Evolutionary conservation across 2,113 vertebrate genomes (phyloP).

Genomic region (Mionectes macconnelli): DNA sequence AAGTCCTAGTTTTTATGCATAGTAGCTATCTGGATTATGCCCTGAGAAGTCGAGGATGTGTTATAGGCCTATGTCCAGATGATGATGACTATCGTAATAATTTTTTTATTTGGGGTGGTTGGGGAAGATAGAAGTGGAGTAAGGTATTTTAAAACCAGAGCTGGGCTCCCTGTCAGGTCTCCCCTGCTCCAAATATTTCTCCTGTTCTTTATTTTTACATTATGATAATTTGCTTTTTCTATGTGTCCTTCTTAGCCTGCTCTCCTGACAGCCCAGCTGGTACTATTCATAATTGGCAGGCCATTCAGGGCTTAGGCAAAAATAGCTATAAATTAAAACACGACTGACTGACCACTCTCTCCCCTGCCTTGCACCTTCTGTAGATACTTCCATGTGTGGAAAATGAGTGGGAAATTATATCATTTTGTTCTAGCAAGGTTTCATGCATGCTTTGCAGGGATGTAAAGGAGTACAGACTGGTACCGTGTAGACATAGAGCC

Average conservation of each 20-base stretch:
- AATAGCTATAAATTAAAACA: constrained; percentile 64
- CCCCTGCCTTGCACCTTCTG: constrained; percentile 65
- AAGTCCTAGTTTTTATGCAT: neutral
- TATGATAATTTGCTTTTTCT: neutral
- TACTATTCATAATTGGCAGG: constrained; percentile 53
- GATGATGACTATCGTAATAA: neutral
- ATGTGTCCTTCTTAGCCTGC: constrained; percentile 28
- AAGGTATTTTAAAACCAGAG: neutral
- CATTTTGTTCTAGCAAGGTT: neutral
- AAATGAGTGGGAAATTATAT: constrained; percentile 4
- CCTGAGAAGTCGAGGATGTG: neutral
- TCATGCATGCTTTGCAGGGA: neutral
- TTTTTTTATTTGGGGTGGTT: neutral
- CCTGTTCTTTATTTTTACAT: neutral
- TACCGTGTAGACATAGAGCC: neutral
- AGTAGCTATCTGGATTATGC: neutral
- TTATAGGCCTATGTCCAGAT: neutral
- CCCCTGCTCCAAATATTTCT: neutral
- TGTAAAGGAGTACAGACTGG: neutral
- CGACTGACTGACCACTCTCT: constrained; percentile 59
- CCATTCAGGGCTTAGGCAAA: constrained; percentile 52
- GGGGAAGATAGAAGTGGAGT: neutral
- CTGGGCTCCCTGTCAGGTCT: neutral
- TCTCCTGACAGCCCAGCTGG: constrained; percentile 58
- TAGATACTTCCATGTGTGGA: constrained; percentile 39